Conservation (phyloP, 2,797 vertebrate species). For the Periophthalmus magnuspinnatus region DNA sequence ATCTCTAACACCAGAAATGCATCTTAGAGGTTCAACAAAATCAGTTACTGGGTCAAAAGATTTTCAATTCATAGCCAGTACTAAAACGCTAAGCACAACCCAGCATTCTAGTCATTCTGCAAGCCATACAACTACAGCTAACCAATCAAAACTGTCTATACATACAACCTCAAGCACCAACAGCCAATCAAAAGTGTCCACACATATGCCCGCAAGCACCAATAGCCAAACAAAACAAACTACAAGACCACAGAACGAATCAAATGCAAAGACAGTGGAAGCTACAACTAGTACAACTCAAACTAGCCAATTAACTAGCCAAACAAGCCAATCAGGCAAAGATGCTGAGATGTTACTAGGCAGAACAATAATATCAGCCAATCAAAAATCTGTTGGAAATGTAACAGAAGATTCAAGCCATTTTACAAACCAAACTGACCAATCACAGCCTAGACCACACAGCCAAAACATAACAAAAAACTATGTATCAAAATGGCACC, state of each 20-base stretch:
- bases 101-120: neutral
- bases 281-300: neutral
- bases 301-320: slow-evolving; percentile 18
- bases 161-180: neutral
- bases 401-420: neutral
- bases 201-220: neutral
- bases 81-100: neutral
- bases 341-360: neutral
- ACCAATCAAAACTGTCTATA: neutral
- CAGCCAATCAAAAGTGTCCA: neutral
- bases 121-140: neutral
- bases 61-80: neutral
- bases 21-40: neutral
- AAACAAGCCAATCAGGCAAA: slow-evolving; percentile 15
- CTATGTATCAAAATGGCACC: neutral
- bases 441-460: neutral
- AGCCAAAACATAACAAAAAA: neutral
- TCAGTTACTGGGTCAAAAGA: neutral
- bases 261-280: neutral
- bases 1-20: neutral
- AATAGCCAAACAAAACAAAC: neutral
- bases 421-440: neutral
- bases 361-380: slow-evolving; percentile 11
- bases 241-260: neutral
- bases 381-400: neutral